Evolutionary conservation across 2,888 invertebrate species (phyloP), one percentile per base, ranked within the genome.

Genomic region (Drosophila vallismaia): DNA sequence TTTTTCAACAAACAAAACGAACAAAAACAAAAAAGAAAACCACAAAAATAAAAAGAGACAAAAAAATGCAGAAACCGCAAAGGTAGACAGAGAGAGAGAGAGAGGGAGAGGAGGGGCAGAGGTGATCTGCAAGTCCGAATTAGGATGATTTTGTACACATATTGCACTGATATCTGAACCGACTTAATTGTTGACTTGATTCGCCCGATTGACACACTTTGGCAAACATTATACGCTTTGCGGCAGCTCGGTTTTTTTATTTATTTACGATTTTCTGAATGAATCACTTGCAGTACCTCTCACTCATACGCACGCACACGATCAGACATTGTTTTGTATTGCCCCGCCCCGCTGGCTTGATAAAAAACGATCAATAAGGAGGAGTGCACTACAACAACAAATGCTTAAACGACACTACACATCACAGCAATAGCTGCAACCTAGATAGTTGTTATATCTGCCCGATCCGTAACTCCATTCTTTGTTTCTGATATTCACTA

Each of bases 181-280:
- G 14, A 38, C 8, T 2, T 19, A 28, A 28, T 52, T 62, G 62
- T 36, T 36, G 36, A 2, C n/a, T 36, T n/a, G 6, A 36, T 12
- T n/a, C 36, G 2, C 4, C n/a, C n/a, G 36, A 36, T 36, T 36
- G 36, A 63, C 52, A 63, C 52, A 63, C 50, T 52, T 63, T 14
- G 7, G 29, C 50, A 33, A 12, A 40, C 38, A 36, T 36, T 36
- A 26, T 38, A 38, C n/a, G 40, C 29, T 19, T 42, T 50, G 33
- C 3, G 28, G 28, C 33, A 7, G 56, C 19, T 14, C 38, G 26
- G 10, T 50, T 29, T 19, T 19, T 45, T 67, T 40, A 58, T 52
- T 68, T 51, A 40, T 58, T 67, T 29, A 31, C 31, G 46, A 53
- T 64, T 64, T 56, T 57, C 24, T 8, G 67, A 68, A 52, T 68